phyloP scores from a whole-genome alignment of 1,140 invertebrate species.

The Camponotus floridanus region DNA sequence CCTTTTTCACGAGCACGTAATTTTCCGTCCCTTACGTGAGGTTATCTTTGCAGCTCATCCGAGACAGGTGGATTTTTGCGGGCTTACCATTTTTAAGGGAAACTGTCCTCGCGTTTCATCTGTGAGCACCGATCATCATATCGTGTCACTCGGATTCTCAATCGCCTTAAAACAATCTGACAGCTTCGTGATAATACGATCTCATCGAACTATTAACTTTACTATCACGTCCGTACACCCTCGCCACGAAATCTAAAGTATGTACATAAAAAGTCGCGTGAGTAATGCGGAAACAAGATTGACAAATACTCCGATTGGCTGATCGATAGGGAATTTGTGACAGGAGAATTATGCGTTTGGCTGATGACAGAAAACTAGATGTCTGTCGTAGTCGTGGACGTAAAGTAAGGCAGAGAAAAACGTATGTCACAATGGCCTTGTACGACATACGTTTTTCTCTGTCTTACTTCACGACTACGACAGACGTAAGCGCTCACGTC shows the following conservation, averaged over 20 bases:
- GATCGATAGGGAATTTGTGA: too few species aligned
- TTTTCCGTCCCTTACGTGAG: background rate
- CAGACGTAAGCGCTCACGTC: too few species aligned
- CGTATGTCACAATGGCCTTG: too few species aligned
- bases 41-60: background rate
- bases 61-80: background rate
- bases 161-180: conserved; percentile 9
- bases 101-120: conserved; percentile 28
- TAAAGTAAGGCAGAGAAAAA: too few species aligned
- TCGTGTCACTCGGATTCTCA: background rate
- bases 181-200: background rate
- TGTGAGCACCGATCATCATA: conserved; percentile 4
- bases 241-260: background rate
- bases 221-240: background rate
- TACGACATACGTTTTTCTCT: too few species aligned
- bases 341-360: too few species aligned
- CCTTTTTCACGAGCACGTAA: background rate
- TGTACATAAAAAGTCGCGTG: background rate
- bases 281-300: too few species aligned
- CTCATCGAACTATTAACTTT: background rate
- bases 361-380: too few species aligned
- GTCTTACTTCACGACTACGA: too few species aligned
- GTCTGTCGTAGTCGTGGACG: too few species aligned
- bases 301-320: too few species aligned
- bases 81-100: conserved; percentile 53